Evolutionary conservation across 2,888 invertebrate genomes (phyloP).

Genomic region (Colletes collaris): DNA sequence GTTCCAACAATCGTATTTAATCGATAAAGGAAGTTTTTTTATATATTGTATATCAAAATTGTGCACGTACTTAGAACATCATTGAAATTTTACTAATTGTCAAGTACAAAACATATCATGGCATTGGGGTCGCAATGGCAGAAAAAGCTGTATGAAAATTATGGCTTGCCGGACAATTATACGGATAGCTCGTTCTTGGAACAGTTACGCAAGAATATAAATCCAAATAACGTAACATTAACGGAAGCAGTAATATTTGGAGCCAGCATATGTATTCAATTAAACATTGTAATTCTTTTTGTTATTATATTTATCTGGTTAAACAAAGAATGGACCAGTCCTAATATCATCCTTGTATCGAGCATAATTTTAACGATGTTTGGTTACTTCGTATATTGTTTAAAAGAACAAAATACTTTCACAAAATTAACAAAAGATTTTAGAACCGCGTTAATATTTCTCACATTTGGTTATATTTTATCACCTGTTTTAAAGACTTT

Average conservation of each 20-base stretch:
- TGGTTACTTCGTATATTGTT: constrained; percentile 87
- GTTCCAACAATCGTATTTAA: too few relatives aligned
- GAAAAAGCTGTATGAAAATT: constrained; percentile 95
- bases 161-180: constrained; percentile 95
- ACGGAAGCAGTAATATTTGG: constrained; percentile 89
- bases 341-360: constrained; percentile 86
- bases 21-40: background rate
- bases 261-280: constrained; percentile 90
- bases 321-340: constrained; percentile 88
- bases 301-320: constrained; percentile 89
- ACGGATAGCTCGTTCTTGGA: constrained; percentile 94
- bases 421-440: constrained; percentile 85
- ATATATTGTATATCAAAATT: too few relatives aligned
- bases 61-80: too few relatives aligned
- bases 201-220: constrained; percentile 92
- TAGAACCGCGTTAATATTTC: constrained; percentile 91
- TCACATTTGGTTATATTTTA: constrained; percentile 93
- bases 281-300: constrained; percentile 91
- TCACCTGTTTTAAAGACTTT: constrained; percentile 97
- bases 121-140: constrained; percentile 86
- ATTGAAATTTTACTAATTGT: too few relatives aligned
- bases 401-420: constrained; percentile 66
- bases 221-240: constrained; percentile 89
- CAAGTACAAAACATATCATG: constrained; percentile 18
- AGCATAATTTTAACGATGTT: constrained; percentile 85